Conservation (phyloP, 37 sponge, comb jelly and placozoan genomes). For the Axinella damicornis region DNA sequence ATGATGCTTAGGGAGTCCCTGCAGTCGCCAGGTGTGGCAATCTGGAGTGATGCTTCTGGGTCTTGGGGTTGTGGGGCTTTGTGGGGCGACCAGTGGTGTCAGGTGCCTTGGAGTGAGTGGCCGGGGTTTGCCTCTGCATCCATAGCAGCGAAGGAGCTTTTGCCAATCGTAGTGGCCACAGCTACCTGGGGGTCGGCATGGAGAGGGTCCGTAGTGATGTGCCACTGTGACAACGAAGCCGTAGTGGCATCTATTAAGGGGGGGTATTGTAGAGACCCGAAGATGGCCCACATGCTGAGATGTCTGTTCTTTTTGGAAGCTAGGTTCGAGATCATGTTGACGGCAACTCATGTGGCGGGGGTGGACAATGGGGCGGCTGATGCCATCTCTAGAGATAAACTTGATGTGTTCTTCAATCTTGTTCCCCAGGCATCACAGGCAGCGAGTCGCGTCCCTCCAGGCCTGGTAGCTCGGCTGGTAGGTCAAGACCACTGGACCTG, state of each 20-base stretch:
- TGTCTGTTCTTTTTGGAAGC: slow-evolving; percentile 27
- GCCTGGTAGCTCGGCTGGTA: not conserved
- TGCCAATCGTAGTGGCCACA: not conserved
- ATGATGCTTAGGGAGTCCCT: not conserved
- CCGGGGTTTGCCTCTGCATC: not conserved
- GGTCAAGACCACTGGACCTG: not conserved
- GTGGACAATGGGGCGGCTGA: not conserved
- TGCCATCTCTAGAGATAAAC: not conserved
- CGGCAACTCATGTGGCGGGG: slow-evolving; percentile 11
- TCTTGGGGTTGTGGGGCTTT: slow-evolving; percentile 23
- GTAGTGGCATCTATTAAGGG: not conserved
- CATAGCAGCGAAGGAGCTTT: slow-evolving; percentile 17
- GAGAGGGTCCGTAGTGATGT: not conserved
- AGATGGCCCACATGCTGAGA: not conserved
- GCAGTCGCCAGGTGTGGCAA: not conserved
- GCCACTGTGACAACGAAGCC: slow-evolving; percentile 17
- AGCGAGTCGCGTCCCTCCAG: not conserved
- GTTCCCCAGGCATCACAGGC: not conserved
- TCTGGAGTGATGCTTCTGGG: slow-evolving; percentile 24
- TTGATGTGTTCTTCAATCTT: not conserved
- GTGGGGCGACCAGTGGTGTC: slow-evolving; percentile 15
- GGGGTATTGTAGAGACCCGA: slow-evolving; percentile 15
- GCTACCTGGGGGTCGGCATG: not conserved
- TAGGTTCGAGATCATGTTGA: not conserved
- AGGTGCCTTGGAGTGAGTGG: slow-evolving; percentile 4